A percentile compares a stretch with the other conserved stretches of the same genome.
These are phyloP conservation scores for Tetramorium bicarinatum DNA, from an alignment of 2,888 invertebrate species.

Conservation along the genomic window DNA sequence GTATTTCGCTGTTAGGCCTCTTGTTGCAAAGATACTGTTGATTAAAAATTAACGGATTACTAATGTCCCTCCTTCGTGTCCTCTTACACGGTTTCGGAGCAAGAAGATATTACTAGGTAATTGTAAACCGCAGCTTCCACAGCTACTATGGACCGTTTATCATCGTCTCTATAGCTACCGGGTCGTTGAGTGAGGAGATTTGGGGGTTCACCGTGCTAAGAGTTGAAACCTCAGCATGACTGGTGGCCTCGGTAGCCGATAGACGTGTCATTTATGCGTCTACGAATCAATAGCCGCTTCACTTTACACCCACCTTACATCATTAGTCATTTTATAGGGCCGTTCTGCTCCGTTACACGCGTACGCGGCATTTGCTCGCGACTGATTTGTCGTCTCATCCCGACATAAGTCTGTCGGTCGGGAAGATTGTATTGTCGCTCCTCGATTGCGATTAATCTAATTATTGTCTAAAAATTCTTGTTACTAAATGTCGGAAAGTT, in stretches of 20 bases:
- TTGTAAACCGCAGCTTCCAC: slow-evolving; percentile 73
- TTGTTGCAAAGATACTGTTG: neutral
- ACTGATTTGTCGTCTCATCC: slow-evolving; percentile 57
- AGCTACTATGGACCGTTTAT: slow-evolving; percentile 81
- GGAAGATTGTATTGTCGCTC: neutral
- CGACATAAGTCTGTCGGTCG: slow-evolving; percentile 32
- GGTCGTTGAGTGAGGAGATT: slow-evolving; percentile 76
- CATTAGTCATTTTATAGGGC: slow-evolving; percentile 83
- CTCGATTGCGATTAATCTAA: slow-evolving; percentile 32
- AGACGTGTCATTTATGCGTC: slow-evolving; percentile 85
- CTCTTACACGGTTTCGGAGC: slow-evolving; percentile 46
- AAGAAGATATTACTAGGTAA: slow-evolving; percentile 71
- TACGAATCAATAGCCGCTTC: slow-evolving; percentile 85
- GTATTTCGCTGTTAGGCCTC: neutral
- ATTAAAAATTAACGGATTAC: slow-evolving; percentile 46
- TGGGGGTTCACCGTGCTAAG: slow-evolving; percentile 80
- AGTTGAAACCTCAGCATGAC: slow-evolving; percentile 86
- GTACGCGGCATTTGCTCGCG: slow-evolving; percentile 53
- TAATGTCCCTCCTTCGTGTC: slow-evolving; percentile 50
- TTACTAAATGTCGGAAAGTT: neutral
- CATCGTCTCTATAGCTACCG: slow-evolving; percentile 76
- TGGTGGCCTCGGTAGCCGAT: slow-evolving; percentile 85
- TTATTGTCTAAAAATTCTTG: neutral
- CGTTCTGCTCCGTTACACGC: slow-evolving; percentile 72
- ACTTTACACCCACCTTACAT: slow-evolving; percentile 81